Evolutionary conservation across 53 echinoderm and acorn worm species (phyloP).

Genomic region (Henricia sp.): DNA sequence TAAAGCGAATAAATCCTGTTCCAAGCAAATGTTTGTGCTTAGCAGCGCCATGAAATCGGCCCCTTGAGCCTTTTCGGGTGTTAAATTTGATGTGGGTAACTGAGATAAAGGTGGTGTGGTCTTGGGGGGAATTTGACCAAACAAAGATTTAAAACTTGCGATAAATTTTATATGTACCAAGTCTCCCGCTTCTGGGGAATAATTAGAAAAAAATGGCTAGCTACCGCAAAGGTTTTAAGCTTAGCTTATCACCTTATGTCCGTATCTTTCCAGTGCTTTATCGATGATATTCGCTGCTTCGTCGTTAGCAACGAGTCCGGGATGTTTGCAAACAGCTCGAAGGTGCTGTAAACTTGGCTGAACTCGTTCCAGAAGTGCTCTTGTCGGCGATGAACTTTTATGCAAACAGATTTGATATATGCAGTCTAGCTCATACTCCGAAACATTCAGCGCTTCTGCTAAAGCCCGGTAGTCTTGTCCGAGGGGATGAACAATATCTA

Average conservation of each 20-base stretch:
- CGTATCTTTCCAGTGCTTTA: slow-evolving; percentile 37
- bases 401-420: slow-evolving; percentile 55
- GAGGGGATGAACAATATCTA: slow-evolving; percentile 60
- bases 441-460: slow-evolving; percentile 45
- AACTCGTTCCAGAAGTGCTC: slow-evolving; percentile 45
- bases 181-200: too few relatives aligned
- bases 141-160: neutral
- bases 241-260: slow-evolving; percentile 49
- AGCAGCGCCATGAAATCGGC: too few relatives aligned
- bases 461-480: slow-evolving; percentile 56
- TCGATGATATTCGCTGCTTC: slow-evolving; percentile 57
- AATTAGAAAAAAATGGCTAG: too few relatives aligned
- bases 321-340: slow-evolving; percentile 39
- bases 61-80: too few relatives aligned
- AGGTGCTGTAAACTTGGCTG: slow-evolving; percentile 40
- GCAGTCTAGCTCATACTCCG: slow-evolving; percentile 53
- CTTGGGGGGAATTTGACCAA: too few relatives aligned
- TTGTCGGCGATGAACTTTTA: slow-evolving; percentile 39
- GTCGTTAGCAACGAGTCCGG: slow-evolving; percentile 51
- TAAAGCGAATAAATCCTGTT: too few relatives aligned
- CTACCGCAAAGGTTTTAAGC: too few relatives aligned
- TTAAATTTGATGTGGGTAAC: too few relatives aligned
- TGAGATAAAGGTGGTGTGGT: too few relatives aligned
- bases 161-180: too few relatives aligned
- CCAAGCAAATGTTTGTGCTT: too few relatives aligned